Base-by-base conservation (phyloP, 2,113 vertebrate species). In the Trematomus loennbergii region DNA sequence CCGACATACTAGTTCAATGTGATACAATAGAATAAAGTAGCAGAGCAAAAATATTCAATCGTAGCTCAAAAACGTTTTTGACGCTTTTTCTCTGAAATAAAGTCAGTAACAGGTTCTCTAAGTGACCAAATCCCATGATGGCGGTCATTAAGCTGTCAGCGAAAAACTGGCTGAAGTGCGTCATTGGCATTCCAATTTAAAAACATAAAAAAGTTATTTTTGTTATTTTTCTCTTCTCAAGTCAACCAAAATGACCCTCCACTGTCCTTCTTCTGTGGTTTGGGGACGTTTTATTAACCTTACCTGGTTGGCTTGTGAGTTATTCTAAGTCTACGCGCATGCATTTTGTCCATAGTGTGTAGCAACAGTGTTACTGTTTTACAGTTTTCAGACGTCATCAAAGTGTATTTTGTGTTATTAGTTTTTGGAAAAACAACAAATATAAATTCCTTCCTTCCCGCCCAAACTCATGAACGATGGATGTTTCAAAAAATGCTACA, bases 221-320 rank as follows among this genome's bases (percentile, higher is more conserved):
- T 16, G n/a, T 8, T 36, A 36, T n/a, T 70, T 11, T 45, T 55
- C 16, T 55, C 3, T 10, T 48, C 36, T 36, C 36, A 36, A 36
- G 25, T 29, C 3, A 29, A 29, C 25, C 25, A 29, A 29, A 29
- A 36, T n/a, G 57, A 50, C 53, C 48, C 63, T 58, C 49, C 6
- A 16, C 25, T 67, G 53, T 65, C 49, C 43, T 78, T 43, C 49
- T 73, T 46, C 65, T 80, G 52, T 67, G 62, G 69, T 84, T 82
- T 72, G 65, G 46, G 76, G 69, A 70, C 67, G 61, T 60, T 59
- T 87, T 67, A 65, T 86, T 33, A 82, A 83, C 63, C 66, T 29
- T 4, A 55, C 46, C 62, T 69, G 48, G 57, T 76, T 80, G 79
- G 70, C 69, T 61, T 82, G 52, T 90, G 65, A 83, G 89, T 85